phyloP scores from a whole-genome alignment of 2,797 vertebrate species.

The Phrynocephalus forsythii region DNA sequence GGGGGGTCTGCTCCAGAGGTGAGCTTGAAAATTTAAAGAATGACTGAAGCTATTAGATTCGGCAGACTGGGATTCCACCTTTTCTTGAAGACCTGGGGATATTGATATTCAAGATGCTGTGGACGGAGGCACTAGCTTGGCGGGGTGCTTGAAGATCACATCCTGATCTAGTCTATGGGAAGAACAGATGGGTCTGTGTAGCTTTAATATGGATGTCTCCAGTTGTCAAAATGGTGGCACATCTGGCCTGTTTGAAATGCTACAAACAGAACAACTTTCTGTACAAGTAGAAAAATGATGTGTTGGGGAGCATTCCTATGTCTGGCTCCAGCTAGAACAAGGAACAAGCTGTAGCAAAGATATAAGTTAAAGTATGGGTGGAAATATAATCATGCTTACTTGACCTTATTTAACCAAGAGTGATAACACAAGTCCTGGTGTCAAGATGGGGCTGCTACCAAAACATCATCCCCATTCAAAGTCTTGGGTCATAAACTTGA shows the following conservation, averaged over 20 bases:
- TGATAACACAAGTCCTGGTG: not conserved
- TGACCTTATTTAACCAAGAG: not conserved
- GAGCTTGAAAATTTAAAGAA: conserved; percentile 55
- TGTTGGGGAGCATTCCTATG: not conserved
- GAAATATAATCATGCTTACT: not conserved
- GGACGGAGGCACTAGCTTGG: accelerated
- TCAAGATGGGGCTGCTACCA: not conserved
- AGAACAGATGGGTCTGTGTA: not conserved
- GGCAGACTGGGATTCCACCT: conserved; percentile 21
- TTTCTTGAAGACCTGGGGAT: conserved; percentile 22
- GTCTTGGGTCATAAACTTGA: not conserved
- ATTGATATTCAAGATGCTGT: conserved; percentile 27
- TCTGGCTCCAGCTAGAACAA: not conserved
- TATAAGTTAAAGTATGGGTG: not conserved
- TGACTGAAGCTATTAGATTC: conserved; percentile 26
- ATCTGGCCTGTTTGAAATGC: not conserved
- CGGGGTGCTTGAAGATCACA: not conserved
- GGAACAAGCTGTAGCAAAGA: not conserved
- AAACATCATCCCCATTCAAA: not conserved
- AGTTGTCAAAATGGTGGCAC: not conserved
- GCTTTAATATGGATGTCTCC: not conserved
- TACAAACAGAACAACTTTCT: not conserved
- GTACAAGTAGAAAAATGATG: not conserved
- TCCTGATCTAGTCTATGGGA: not conserved
- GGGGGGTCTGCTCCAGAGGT: conserved; percentile 36